A percentile compares a stretch with the other conserved stretches of the same genome.
These are phyloP conservation scores for Onychorhynchus coronatus DNA, from an alignment of 2,113 vertebrate genomes.

Conservation along the genomic window DNA sequence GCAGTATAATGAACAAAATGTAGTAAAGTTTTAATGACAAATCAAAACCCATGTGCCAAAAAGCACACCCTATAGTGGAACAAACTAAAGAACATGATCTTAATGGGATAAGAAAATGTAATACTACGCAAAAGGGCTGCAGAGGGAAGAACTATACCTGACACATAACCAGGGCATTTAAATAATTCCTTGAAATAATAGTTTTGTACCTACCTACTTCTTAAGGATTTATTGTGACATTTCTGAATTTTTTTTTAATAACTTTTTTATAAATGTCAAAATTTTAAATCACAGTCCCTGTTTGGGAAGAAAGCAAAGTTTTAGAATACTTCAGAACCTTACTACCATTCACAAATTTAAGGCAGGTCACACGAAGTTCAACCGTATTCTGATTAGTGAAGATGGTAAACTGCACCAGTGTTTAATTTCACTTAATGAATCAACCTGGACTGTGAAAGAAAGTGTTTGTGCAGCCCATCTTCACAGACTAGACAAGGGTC, in stretches of 20 bases:
- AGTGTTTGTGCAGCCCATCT: not conserved
- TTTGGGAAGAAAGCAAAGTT: not conserved
- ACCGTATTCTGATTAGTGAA: not conserved
- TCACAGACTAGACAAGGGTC: not conserved
- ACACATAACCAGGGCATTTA: not conserved
- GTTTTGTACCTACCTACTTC: not conserved
- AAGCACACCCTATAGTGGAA: not conserved
- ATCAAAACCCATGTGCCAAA: not conserved
- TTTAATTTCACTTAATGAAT: not conserved
- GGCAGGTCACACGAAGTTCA: not conserved
- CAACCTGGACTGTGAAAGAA: not conserved
- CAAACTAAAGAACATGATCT: not conserved
- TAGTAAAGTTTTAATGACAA: constrained; percentile 17
- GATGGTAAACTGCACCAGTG: not conserved
- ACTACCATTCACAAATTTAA: not conserved
- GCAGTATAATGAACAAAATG: not conserved
- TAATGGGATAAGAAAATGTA: not conserved
- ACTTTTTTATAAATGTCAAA: not conserved
- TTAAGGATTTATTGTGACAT: not conserved
- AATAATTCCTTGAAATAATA: not conserved
- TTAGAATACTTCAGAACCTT: not conserved
- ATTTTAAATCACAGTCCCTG: not conserved
- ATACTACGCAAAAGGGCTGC: not conserved
- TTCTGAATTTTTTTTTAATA: not conserved
- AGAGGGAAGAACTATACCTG: not conserved